Evolutionary conservation across 2,888 invertebrate species (phyloP).

Genomic region (Limnephilus marmoratus): DNA sequence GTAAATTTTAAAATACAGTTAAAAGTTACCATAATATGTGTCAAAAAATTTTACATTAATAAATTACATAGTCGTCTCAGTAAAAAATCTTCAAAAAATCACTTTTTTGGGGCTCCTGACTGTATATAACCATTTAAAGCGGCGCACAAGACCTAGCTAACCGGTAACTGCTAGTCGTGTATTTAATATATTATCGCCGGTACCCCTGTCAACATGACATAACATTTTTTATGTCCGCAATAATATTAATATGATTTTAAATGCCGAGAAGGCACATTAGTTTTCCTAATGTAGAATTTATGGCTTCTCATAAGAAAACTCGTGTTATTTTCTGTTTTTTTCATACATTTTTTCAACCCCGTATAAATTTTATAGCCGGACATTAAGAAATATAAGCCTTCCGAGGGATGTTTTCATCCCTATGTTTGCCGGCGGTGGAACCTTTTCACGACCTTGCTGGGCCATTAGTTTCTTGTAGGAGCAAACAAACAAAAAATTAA

Average conservation of each 20-base stretch:
- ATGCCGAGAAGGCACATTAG: slow-evolving; percentile 28
- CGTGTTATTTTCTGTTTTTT: not conserved
- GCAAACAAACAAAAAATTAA: not conserved
- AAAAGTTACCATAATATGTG: no score
- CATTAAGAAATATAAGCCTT: slow-evolving; percentile 40
- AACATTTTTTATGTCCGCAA: not conserved
- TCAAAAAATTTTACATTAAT: no score
- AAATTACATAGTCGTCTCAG: no score
- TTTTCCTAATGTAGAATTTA: slow-evolving; percentile 6
- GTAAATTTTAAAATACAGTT: no score
- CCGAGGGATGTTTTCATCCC: slow-evolving; percentile 12
- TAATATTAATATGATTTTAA: slow-evolving; percentile 36
- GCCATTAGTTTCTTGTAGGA: not conserved
- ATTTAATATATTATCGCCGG: not conserved
- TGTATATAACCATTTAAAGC: no score
- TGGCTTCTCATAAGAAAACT: slow-evolving; percentile 9
- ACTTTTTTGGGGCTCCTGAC: no score
- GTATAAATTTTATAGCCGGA: slow-evolving; percentile 33
- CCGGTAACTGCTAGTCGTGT: not conserved
- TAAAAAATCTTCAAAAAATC: no score
- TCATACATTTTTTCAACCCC: not conserved
- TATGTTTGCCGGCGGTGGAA: not conserved
- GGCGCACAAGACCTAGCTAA: not conserved
- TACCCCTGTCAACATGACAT: not conserved
- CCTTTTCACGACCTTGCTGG: not conserved